These are phyloP conservation scores for Myrmecophaga tridactyla DNA, from an alignment of 2,113 vertebrate genomes.

Conservation along the genomic window DNA sequence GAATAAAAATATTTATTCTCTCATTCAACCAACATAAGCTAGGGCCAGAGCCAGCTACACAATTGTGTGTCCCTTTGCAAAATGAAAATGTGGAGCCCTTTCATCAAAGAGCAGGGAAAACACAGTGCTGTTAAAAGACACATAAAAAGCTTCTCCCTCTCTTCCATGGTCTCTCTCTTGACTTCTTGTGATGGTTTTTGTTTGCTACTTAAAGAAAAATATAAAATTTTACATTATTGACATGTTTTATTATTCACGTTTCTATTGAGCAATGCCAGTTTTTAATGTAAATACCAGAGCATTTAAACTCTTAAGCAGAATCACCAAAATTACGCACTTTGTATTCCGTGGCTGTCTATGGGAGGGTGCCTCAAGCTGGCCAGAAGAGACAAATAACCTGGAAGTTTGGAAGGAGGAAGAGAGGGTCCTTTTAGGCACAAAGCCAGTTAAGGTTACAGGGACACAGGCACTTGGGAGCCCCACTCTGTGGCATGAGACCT, in stretches of 20 bases:
- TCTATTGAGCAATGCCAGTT: background rate
- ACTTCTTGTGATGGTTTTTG: background rate
- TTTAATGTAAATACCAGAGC: background rate
- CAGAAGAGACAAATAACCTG: background rate
- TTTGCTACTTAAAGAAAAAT: background rate
- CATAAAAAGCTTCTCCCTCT: background rate
- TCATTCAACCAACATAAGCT: background rate
- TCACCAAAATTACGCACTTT: background rate
- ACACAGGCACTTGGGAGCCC: background rate
- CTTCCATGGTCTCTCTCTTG: background rate
- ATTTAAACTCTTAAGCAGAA: background rate
- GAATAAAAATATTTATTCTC: background rate
- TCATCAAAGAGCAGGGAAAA: background rate
- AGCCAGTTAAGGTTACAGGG: background rate
- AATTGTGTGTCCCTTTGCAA: background rate
- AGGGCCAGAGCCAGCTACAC: too few species aligned
- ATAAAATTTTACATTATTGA: background rate
- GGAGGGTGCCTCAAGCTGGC: background rate
- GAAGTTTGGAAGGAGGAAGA: background rate
- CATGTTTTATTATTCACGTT: background rate
- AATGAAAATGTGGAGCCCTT: background rate
- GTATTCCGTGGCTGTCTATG: background rate
- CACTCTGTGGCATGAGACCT: background rate
- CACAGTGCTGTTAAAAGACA: background rate
- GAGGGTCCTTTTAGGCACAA: background rate